Base-by-base conservation (phyloP, 2,797 vertebrate species). In the Myoxocephalus aenaeus region DNA sequence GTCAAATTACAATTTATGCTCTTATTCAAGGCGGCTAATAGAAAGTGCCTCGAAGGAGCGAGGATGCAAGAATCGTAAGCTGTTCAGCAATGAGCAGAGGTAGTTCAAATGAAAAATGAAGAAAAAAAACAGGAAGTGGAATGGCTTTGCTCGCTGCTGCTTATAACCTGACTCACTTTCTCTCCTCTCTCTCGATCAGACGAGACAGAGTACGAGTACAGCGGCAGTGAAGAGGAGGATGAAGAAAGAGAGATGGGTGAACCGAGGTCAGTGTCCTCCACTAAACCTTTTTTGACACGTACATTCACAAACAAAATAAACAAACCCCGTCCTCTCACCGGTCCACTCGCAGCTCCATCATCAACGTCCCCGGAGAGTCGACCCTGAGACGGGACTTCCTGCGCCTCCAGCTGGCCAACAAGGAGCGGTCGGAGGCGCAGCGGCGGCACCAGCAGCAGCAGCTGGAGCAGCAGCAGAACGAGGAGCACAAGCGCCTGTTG, bases 181-280 rank as follows among this genome's bases (percentile, higher is more conserved):
- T 83, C 9, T 62, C 36, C 53, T 83, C 15, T 63, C 34, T 27
- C 29, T 29, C 54, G 20, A 81, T 67, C 91, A 99, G 98, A 98
- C 94, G 98, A 99, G 91, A 99, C 97, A 0, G 98, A 99, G 82
- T 98, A 99, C 0, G 98, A 98, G 78, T 99, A 98, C 94, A 99
- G 97, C 10, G 97, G 97, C 83, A 99, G 98, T 66, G 98, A 99
- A 81, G 98, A 99, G 77, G 98, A 99, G 76, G 97, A 98, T 56
- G 97, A 99, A 73, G 97, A 97, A 80, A 94, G 96, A 44, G 97
- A 98, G 72, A 94, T 95, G 2, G 97, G 97, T 65, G 97, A 99
- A 70, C 97, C 96, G 32, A 98, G 97, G 98, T 99, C 93, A 73
- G 90, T 34, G 7, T 48, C 53, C 12, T 62, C 40, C 14, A 5